Percentiles rank a stretch among this genome's conserved stretches.
phyloP scores from a whole-genome alignment of 1,140 invertebrate genomes.

The Vollenhovia emeryi region DNA sequence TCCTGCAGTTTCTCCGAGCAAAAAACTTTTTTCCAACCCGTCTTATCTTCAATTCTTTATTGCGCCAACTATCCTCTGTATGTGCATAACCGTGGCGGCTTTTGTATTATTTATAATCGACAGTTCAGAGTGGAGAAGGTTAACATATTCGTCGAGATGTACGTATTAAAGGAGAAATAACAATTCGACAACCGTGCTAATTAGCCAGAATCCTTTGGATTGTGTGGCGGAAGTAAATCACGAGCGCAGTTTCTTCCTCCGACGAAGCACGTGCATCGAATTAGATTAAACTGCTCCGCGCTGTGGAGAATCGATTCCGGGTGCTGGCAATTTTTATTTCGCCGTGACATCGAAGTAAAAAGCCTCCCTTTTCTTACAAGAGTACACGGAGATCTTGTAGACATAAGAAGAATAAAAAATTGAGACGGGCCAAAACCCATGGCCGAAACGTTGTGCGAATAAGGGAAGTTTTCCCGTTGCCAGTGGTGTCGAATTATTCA shows the following conservation, averaged over 20 bases:
- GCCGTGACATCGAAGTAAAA: too few species aligned
- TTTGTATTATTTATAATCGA: neutral
- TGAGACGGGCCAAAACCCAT: too few species aligned
- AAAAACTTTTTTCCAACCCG: neutral
- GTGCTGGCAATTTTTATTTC: neutral
- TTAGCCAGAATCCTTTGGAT: neutral
- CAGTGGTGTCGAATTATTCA: too few species aligned
- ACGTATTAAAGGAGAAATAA: neutral
- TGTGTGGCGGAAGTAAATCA: constrained; percentile 1
- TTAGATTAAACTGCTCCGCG: neutral
- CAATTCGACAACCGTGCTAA: neutral
- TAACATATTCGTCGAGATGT: neutral
- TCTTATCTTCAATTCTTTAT: neutral
- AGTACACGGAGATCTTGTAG: too few species aligned
- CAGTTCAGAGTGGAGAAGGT: neutral
- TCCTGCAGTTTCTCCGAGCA: neutral
- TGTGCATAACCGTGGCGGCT: neutral
- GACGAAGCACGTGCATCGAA: neutral
- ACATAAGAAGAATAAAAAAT: too few species aligned
- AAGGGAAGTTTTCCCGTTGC: too few species aligned
- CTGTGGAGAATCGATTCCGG: neutral
- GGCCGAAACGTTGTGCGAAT: too few species aligned
- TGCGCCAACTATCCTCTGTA: neutral
- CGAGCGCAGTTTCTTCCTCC: neutral
- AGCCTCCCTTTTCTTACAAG: neutral